Evolutionary conservation across 2,888 invertebrate species (phyloP).

Genomic region (Petrolisthes cinctipes): DNA sequence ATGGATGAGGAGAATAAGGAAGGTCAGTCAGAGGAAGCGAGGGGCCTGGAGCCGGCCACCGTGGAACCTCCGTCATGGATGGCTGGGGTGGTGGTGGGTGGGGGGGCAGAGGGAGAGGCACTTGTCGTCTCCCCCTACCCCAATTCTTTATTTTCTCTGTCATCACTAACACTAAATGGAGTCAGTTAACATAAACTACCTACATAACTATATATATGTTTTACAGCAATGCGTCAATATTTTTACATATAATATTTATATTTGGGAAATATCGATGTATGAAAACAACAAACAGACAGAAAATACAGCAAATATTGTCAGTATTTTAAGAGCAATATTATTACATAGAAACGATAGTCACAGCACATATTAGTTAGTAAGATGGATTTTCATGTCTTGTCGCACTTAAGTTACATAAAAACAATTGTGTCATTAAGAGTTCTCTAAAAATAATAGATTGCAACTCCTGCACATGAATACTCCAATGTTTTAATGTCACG

Average conservation of each 20-base stretch:
- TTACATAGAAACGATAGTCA: too few relatives aligned
- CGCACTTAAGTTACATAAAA: too few relatives aligned
- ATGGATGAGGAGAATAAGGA: slow-evolving; percentile 22
- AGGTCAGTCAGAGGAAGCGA: slow-evolving; percentile 36
- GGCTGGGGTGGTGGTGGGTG: slow-evolving; percentile 40
- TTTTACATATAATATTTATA: neutral
- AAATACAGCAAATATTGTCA: too few relatives aligned
- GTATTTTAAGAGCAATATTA: too few relatives aligned
- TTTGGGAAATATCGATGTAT: too few relatives aligned
- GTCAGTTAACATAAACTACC: neutral
- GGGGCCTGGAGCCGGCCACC: slow-evolving; percentile 17
- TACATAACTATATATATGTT: slow-evolving; percentile 29
- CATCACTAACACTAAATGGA: neutral
- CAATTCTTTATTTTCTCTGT: neutral
- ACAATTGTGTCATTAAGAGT: too few relatives aligned
- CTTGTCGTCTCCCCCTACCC: neutral
- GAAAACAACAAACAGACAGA: too few relatives aligned
- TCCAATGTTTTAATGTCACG: too few relatives aligned
- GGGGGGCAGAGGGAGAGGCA: neutral
- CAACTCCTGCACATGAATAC: too few relatives aligned
- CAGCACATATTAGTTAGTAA: too few relatives aligned
- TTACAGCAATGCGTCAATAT: slow-evolving; percentile 26
- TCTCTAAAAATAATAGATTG: too few relatives aligned
- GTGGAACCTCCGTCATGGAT: slow-evolving; percentile 37
- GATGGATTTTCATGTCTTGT: too few relatives aligned